These are phyloP conservation scores for Cydia strobilella DNA, from an alignment of 1,140 invertebrate species.

Conservation along the genomic window DNA sequence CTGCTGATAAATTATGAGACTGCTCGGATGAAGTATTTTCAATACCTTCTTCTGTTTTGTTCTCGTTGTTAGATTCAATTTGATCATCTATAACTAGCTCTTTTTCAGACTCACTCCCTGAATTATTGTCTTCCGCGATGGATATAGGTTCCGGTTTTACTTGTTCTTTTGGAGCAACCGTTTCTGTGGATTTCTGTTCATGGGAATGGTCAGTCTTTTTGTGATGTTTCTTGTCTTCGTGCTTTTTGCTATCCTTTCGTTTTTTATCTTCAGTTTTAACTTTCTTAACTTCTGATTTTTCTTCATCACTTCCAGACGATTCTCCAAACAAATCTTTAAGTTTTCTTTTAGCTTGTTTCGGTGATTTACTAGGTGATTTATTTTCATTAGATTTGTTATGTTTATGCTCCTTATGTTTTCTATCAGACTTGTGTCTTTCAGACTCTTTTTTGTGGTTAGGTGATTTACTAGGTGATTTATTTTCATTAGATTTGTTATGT, in stretches of 20 bases:
- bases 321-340: slow-evolving; percentile 76
- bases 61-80: slow-evolving; percentile 37
- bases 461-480: slow-evolving; percentile 43
- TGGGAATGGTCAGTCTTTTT: slow-evolving; percentile 22
- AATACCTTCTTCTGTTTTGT: slow-evolving; percentile 29
- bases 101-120: slow-evolving; percentile 53
- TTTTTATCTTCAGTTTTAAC: slow-evolving; percentile 43
- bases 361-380: slow-evolving; percentile 45
- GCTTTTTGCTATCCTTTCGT: slow-evolving; percentile 35
- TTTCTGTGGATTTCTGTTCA: slow-evolving; percentile 8
- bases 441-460: slow-evolving; percentile 35
- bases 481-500: background rate
- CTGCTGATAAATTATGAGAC: slow-evolving; percentile 17
- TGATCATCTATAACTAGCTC: slow-evolving; percentile 53
- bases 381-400: background rate
- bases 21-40: slow-evolving; percentile 32
- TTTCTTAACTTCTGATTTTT: slow-evolving; percentile 44
- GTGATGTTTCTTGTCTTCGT: slow-evolving; percentile 3
- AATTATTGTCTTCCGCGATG: slow-evolving; percentile 2
- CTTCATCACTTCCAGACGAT: slow-evolving; percentile 70
- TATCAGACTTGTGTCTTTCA: background rate
- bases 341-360: slow-evolving; percentile 70
- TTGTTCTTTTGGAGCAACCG: background rate
- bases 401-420: slow-evolving; percentile 14
- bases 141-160: background rate